Evolutionary conservation across 2,888 invertebrate genomes (phyloP).

Genomic region (Aporophyla nigra): DNA sequence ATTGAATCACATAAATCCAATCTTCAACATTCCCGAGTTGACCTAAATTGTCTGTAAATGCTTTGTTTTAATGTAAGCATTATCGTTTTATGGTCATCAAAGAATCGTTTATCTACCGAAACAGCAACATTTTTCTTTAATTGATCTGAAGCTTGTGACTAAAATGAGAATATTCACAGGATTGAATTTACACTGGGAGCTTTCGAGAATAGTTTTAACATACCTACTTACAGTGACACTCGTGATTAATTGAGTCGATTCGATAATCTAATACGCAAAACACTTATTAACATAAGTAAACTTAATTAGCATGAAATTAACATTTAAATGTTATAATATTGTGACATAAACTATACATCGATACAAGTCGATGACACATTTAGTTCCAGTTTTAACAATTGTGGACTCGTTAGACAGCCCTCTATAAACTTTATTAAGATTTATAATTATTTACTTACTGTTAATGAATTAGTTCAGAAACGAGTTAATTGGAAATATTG

Average conservation of each 20-base stretch:
- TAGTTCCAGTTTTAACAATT: slow-evolving; percentile 1
- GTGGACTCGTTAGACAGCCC: neutral
- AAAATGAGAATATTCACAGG: neutral
- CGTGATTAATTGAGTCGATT: slow-evolving; percentile 9
- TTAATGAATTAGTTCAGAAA: neutral
- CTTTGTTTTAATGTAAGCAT: neutral
- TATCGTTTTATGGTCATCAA: neutral
- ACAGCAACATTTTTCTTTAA: neutral
- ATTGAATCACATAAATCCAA: neutral
- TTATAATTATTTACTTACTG: slow-evolving; percentile 26
- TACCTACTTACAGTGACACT: neutral
- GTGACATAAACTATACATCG: slow-evolving; percentile 26
- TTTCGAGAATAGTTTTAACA: neutral
- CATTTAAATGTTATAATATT: slow-evolving; percentile 32
- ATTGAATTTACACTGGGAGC: neutral
- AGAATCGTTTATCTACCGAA: neutral
- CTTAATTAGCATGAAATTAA: slow-evolving; percentile 48
- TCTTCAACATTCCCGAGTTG: neutral
- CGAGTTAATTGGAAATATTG: slow-evolving; percentile 19
- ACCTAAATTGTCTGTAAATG: neutral
- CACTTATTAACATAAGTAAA: slow-evolving; percentile 40
- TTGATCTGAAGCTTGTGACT: neutral
- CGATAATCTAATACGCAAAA: slow-evolving; percentile 36
- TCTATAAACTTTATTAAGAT: neutral
- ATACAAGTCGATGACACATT: neutral